Percentiles rank a stretch among this genome's conserved stretches.
These are phyloP conservation scores for Cheumatopsyche charites DNA, from an alignment of 1,140 invertebrate species.

Conservation along the genomic window DNA sequence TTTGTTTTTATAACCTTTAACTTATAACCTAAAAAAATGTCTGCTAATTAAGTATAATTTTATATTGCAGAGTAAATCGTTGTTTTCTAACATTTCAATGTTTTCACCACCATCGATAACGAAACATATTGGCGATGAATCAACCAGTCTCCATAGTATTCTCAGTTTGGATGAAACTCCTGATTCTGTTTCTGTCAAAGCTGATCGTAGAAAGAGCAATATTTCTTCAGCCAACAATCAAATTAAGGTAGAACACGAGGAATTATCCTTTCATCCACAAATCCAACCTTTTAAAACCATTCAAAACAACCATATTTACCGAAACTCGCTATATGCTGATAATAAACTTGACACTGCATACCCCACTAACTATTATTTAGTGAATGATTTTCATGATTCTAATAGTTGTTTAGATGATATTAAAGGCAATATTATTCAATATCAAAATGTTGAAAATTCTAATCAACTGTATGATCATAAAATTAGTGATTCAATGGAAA, in stretches of 20 bases:
- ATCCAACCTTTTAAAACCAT: slow-evolving; percentile 51
- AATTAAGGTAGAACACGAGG: slow-evolving; percentile 63
- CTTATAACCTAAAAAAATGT: background rate
- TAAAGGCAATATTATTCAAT: too few relatives aligned
- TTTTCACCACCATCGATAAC: slow-evolving; percentile 86
- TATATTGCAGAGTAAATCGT: slow-evolving; percentile 78
- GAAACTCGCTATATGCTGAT: background rate
- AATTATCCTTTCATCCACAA: slow-evolving; percentile 56
- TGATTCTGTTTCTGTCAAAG: slow-evolving; percentile 27
- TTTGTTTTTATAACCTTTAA: slow-evolving; percentile 54
- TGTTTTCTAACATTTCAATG: slow-evolving; percentile 78
- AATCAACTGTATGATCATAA: too few relatives aligned
- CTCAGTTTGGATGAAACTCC: slow-evolving; percentile 59
- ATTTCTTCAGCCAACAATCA: slow-evolving; percentile 48
- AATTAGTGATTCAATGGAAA: slow-evolving; percentile 1
- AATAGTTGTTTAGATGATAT: background rate
- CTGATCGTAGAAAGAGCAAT: slow-evolving; percentile 16
- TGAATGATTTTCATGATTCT: slow-evolving; percentile 12
- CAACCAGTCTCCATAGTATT: slow-evolving; percentile 58
- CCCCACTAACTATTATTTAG: slow-evolving; percentile 36
- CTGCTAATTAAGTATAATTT: slow-evolving; percentile 5
- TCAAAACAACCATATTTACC: slow-evolving; percentile 41
- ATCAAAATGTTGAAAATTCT: too few relatives aligned
- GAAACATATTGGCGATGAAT: slow-evolving; percentile 62
- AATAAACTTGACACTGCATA: slow-evolving; percentile 35